These are phyloP conservation scores for Pogonophryne albipinna DNA, from an alignment of 2,797 vertebrate species.

Conservation along the genomic window DNA sequence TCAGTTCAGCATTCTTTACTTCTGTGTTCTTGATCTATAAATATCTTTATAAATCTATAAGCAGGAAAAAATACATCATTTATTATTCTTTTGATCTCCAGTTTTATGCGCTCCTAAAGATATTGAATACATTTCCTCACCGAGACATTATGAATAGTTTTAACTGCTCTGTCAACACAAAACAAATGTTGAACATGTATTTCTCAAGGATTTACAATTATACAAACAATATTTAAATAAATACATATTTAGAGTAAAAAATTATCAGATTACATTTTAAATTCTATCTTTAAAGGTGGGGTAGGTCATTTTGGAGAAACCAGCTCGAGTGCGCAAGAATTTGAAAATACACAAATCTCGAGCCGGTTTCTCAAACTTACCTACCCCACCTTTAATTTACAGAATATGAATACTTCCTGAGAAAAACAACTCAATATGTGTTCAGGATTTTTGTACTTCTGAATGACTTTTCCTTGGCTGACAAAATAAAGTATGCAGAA, in stretches of 20 bases:
- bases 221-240: conserved; percentile 24
- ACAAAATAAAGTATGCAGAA: conserved; percentile 70
- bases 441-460: conserved; percentile 60
- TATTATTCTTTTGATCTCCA: conserved; percentile 7
- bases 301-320: too few relatives aligned
- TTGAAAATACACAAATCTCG: too few relatives aligned
- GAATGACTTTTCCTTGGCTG: conserved; percentile 59
- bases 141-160: conserved; percentile 26
- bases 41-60: conserved; percentile 13
- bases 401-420: conserved; percentile 36
- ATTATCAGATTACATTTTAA: conserved; percentile 29
- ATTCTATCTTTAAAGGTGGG: background rate
- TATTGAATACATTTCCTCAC: conserved; percentile 14
- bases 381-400: conserved; percentile 11
- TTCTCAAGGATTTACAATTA: conserved; percentile 11
- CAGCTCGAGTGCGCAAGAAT: too few relatives aligned
- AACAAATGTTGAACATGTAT: background rate
- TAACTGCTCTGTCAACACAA: conserved; percentile 1
- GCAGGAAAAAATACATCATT: background rate
- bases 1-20: conserved; percentile 46
- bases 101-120: conserved; percentile 17
- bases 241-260: conserved; percentile 31
- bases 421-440: conserved; percentile 27
- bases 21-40: conserved; percentile 15
- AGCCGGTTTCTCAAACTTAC: too few relatives aligned